A percentile compares a stretch with the other conserved stretches of the same genome.
These are phyloP conservation scores for Clusia tigrina DNA, from an alignment of 2,888 invertebrate species.

Conservation along the genomic window DNA sequence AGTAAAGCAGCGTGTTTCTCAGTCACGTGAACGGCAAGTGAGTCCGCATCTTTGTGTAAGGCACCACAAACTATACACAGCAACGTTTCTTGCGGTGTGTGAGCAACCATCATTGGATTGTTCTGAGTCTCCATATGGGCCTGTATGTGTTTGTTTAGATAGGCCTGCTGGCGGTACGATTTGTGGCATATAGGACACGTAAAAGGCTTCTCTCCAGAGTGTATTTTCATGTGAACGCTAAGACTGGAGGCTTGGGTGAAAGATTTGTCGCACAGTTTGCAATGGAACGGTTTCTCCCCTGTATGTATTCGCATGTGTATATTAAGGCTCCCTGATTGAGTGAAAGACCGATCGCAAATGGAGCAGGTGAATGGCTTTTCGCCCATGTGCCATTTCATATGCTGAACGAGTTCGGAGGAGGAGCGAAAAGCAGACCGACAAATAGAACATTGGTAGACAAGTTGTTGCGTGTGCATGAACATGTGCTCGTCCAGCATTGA, in stretches of 20 bases:
- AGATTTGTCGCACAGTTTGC: conserved; percentile 62
- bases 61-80: conserved; percentile 62
- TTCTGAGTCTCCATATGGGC: conserved; percentile 47
- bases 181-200: conserved; percentile 60
- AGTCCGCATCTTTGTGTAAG: conserved; percentile 57
- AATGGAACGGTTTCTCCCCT: conserved; percentile 63
- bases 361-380: conserved; percentile 65
- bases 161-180: conserved; percentile 61
- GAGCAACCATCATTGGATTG: conserved; percentile 10
- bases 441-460: conserved; percentile 63
- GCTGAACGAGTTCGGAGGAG: conserved; percentile 64
- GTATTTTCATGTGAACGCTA: conserved; percentile 64
- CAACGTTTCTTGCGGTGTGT: conserved; percentile 44
- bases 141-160: conserved; percentile 60
- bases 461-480: conserved; percentile 61
- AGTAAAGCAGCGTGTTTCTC: conserved; percentile 57
- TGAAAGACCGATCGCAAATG: conserved; percentile 64
- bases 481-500: conserved; percentile 63
- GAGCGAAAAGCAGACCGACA: conserved; percentile 60
- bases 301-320: conserved; percentile 65
- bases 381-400: conserved; percentile 65
- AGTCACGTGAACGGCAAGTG: conserved; percentile 59
- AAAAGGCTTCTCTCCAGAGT: conserved; percentile 59
- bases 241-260: conserved; percentile 64
- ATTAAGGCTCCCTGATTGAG: conserved; percentile 63